Evolutionary conservation across 2,888 invertebrate genomes (phyloP), one percentile per base, ranked within the genome.

Genomic region (Sarcophaga variegata): DNA sequence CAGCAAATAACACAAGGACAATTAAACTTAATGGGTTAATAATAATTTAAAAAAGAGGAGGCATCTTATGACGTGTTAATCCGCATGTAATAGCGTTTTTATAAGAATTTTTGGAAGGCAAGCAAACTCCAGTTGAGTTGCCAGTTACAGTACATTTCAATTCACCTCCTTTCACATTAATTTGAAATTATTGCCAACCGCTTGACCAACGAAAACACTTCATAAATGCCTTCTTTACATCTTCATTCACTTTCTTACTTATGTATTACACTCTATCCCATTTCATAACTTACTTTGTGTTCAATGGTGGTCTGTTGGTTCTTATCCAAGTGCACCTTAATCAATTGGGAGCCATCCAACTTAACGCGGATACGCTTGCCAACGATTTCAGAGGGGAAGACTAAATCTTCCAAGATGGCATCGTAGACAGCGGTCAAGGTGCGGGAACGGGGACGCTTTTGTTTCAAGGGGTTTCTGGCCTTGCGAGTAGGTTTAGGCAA

Each of bases 301-400:
- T 99, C 99, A 94, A 99, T 98, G 90, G 98, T 99, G 88, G 99
- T 99, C 94, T 99, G 99, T 94, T 99, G 99, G 94, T 97, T 97
- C 94, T 99, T 99, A 94, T 99, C 99, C 92, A 99, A 95, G 94
- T 99, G 99, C 90, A 99, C 98, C 95, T 99, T 99, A 93, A 98
- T 98, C 89, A 99, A 95, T 92, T 99, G 97, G 70, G 98, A 97
- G 88, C 99, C 99, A 93, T 99, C 99, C 91, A 99, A 95, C 94
- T 98, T 98, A 87, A 99, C 97, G 90, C 99, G 96, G 93, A 98
- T 98, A 89, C 99, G 96, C 94, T 99, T 99, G 93, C 99, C 99
- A 64, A 99, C 99, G 91, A 99, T 99, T 95, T 99, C 99, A 78
- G 99, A 99, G 47, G 99, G 99, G 94, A 97, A 99, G 84, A 99